These are phyloP conservation scores for Acanthoscelides obtectus DNA, from an alignment of 2,888 invertebrate species.

Conservation along the genomic window DNA sequence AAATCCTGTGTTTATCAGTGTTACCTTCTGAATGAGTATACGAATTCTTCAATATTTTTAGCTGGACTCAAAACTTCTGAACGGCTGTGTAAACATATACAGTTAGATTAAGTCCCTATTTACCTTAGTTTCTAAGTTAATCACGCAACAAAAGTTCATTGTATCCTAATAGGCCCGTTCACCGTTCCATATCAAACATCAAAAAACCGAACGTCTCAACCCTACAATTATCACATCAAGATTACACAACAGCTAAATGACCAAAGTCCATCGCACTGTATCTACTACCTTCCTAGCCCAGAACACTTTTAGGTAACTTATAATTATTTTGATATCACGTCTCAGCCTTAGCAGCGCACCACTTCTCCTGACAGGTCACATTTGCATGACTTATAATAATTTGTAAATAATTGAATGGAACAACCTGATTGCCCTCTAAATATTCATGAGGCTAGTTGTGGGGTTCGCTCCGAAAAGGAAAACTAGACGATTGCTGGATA, in stretches of 20 bases:
- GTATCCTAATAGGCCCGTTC: not conserved
- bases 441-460: not conserved
- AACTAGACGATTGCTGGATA: not conserved
- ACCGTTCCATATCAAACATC: not conserved
- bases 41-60: too few relatives aligned
- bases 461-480: not conserved
- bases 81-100: not conserved
- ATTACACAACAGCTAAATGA: not conserved
- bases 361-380: conserved; percentile 11
- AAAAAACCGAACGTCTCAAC: not conserved
- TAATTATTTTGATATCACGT: not conserved
- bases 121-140: not conserved
- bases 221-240: not conserved
- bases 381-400: conserved; percentile 22
- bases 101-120: not conserved
- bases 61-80: not conserved
- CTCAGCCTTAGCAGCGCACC: not conserved
- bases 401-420: conserved; percentile 19
- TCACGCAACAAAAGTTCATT: not conserved
- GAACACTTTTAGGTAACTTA: not conserved
- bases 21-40: too few relatives aligned
- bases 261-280: not conserved
- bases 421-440: not conserved
- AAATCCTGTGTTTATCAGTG: too few relatives aligned
- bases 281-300: not conserved